Evolutionary conservation across 1,140 invertebrate species (phyloP).

Genomic region (Calliopsis andreniformis): DNA sequence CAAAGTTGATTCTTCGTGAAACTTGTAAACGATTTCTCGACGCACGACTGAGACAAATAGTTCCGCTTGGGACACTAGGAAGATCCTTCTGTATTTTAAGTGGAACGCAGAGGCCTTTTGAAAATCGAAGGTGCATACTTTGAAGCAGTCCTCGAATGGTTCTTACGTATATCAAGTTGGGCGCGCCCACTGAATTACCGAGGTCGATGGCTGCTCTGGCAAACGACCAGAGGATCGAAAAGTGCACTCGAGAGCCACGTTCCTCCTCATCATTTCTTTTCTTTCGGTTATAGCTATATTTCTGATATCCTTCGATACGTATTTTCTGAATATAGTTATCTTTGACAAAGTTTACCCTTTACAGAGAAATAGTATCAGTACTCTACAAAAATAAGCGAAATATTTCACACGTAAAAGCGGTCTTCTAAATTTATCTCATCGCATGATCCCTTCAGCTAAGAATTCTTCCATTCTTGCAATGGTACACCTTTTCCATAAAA

Average conservation of each 20-base stretch:
- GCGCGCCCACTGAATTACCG: conserved; percentile 29
- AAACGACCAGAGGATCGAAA: conserved; percentile 27
- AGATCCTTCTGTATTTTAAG: no score
- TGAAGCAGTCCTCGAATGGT: conserved; percentile 16
- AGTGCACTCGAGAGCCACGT: neutral
- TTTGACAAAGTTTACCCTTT: no score
- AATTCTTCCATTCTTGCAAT: neutral
- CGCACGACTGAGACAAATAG: no score
- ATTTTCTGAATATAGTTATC: no score
- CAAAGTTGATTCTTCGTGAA: neutral
- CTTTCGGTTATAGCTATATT: neutral
- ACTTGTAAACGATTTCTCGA: neutral
- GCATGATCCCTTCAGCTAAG: neutral
- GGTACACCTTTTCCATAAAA: neutral
- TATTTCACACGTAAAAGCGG: no score
- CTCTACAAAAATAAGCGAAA: no score
- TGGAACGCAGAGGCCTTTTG: neutral
- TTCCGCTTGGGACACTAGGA: no score
- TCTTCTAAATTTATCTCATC: no score
- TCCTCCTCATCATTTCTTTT: neutral
- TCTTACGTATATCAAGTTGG: conserved; percentile 26
- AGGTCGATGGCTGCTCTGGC: conserved; percentile 37
- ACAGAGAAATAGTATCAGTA: no score
- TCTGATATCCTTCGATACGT: no score
- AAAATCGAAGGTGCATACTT: neutral